These are phyloP conservation scores for Cataglyphis albicans DNA, from an alignment of 2,888 invertebrate genomes.

Conservation along the genomic window DNA sequence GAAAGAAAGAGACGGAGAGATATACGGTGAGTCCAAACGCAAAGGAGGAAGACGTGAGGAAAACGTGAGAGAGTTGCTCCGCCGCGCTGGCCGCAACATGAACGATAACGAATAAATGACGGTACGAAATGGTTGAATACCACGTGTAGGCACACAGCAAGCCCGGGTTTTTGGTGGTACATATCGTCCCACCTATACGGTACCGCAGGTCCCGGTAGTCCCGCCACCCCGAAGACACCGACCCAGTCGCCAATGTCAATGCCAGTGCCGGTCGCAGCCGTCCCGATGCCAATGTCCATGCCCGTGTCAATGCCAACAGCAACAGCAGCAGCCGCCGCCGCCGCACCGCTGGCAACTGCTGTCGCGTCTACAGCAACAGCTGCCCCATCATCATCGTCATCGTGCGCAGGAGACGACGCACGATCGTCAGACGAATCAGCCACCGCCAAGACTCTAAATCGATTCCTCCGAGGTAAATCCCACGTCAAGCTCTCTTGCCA, in stretches of 20 bases:
- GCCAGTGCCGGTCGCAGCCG: conserved; percentile 61
- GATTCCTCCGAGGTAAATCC: conserved; percentile 84
- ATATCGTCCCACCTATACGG: conserved; percentile 85
- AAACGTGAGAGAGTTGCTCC: conserved; percentile 46
- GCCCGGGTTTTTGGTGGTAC: conserved; percentile 85
- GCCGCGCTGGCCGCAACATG: conserved; percentile 65
- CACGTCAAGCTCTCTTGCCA: conserved; percentile 56
- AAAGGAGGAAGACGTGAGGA: conserved; percentile 67
- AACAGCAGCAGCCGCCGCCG: conserved; percentile 13
- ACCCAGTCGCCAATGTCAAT: conserved; percentile 77
- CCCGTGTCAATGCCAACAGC: conserved; percentile 48
- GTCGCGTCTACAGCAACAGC: conserved; percentile 59
- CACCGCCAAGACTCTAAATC: conserved; percentile 84
- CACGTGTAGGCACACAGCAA: conserved; percentile 84
- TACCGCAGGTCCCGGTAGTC: conserved; percentile 81
- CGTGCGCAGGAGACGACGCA: conserved; percentile 13
- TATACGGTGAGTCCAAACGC: conserved; percentile 65
- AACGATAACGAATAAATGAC: conserved; percentile 58
- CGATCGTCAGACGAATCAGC: conserved; percentile 65
- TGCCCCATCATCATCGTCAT: conserved; percentile 52
- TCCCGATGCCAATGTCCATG: conserved; percentile 59
- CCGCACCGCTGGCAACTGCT: conserved; percentile 53
- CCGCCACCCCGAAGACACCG: conserved; percentile 84
- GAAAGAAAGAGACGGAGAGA: background rate
- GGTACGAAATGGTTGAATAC: conserved; percentile 59